These are phyloP conservation scores for Akabosia matsudoensis DNA, from an alignment of 1,140 invertebrate genomes.

Conservation along the genomic window DNA sequence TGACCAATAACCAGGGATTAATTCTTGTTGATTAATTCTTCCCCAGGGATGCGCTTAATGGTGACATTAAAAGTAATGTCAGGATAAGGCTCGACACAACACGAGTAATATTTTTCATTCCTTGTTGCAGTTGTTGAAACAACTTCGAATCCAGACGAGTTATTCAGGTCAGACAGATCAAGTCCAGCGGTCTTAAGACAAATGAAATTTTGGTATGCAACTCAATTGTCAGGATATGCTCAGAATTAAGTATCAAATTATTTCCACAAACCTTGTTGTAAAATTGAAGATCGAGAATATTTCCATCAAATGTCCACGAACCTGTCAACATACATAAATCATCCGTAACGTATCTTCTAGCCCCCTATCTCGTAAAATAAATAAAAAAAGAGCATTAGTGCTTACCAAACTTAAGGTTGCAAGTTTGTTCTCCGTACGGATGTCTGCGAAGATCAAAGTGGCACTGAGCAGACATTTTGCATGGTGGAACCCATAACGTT, in stretches of 20 bases:
- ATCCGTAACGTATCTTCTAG: neutral
- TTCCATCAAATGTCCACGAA: constrained; percentile 28
- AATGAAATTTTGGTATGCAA: neutral
- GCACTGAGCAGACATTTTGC: constrained; percentile 27
- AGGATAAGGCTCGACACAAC: constrained; percentile 36
- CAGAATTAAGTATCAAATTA: neutral
- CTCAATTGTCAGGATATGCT: neutral
- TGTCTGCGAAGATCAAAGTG: constrained; percentile 4
- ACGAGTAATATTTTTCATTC: constrained; percentile 33
- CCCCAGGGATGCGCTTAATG: neutral
- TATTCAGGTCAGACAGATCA: constrained; percentile 25
- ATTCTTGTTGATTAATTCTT: neutral
- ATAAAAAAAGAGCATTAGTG: too few species aligned
- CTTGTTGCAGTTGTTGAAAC: constrained; percentile 4
- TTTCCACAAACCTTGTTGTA: constrained; percentile 13
- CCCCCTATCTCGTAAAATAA: neutral
- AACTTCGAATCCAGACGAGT: constrained; percentile 31
- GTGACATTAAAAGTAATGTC: constrained; percentile 7
- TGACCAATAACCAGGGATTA: neutral
- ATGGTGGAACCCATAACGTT: constrained; percentile 41
- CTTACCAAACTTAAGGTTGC: constrained; percentile 6
- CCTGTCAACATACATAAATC: constrained; percentile 11
- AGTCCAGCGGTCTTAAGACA: neutral
- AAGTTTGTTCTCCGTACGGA: neutral
- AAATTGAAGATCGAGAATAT: constrained; percentile 17